Evolutionary conservation across 92 coral and sea anemone genomes (phyloP).

Genomic region (Isaurus tuberculatus): DNA sequence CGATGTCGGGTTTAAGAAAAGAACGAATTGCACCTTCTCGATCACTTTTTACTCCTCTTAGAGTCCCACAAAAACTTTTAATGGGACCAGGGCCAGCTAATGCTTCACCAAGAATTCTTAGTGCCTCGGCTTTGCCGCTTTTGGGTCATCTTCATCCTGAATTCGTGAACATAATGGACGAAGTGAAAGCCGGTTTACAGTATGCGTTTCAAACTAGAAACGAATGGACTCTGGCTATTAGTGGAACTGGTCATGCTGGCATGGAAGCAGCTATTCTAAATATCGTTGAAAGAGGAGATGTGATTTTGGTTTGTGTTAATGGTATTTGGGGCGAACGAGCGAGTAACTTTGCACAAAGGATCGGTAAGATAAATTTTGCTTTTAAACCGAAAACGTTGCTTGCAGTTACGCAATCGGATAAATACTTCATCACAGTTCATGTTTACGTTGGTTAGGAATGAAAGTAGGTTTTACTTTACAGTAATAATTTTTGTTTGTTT

Average conservation of each 20-base stretch:
- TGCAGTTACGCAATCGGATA: neutral
- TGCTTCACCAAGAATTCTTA: conserved; percentile 80
- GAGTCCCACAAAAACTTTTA: conserved; percentile 81
- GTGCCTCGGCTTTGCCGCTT: conserved; percentile 87
- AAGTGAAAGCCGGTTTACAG: conserved; percentile 37
- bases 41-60: conserved; percentile 81
- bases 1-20: conserved; percentile 16
- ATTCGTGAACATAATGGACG: conserved; percentile 45
- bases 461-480: neutral
- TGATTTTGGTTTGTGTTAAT: conserved; percentile 34
- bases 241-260: conserved; percentile 48
- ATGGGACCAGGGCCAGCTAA: conserved; percentile 99
- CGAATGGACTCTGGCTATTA: conserved; percentile 39
- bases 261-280: conserved; percentile 49
- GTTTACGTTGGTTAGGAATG: neutral
- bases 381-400: neutral
- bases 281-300: conserved; percentile 41
- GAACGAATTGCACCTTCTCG: conserved; percentile 69
- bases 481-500: too few relatives aligned
- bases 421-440: neutral
- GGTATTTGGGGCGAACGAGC: conserved; percentile 51
- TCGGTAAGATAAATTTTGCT: neutral
- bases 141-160: conserved; percentile 90
- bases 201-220: conserved; percentile 50
- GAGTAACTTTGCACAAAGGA: conserved; percentile 24